Percentiles rank a stretch among this genome's conserved stretches.
Evolutionary conservation across 2,888 invertebrate genomes (phyloP).

Genomic region (Diabrotica balteata): DNA sequence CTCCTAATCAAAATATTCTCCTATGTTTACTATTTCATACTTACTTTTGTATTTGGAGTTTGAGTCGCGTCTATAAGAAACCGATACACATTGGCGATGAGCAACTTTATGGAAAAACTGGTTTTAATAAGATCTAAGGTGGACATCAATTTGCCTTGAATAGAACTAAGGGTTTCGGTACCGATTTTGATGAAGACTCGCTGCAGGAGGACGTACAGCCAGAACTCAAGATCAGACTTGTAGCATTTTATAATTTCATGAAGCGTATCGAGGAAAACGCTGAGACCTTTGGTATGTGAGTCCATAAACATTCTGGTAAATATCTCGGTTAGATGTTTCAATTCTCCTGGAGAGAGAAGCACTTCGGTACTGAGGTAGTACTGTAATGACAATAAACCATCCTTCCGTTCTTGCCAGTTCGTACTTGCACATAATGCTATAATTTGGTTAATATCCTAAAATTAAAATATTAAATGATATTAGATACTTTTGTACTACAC

Average conservation of each 20-base stretch:
- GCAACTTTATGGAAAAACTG: conserved; percentile 72
- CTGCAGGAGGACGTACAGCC: conserved; percentile 87
- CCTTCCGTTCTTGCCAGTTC: conserved; percentile 94
- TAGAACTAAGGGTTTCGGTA: conserved; percentile 88
- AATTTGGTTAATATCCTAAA: conserved; percentile 83
- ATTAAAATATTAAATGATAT: conserved; percentile 8
- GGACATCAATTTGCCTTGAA: conserved; percentile 88
- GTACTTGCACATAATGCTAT: conserved; percentile 87
- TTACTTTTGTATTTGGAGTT: conserved; percentile 83
- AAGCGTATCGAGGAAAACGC: conserved; percentile 90
- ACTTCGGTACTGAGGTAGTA: conserved; percentile 76
- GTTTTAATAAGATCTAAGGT: conserved; percentile 80
- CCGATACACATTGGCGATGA: conserved; percentile 73
- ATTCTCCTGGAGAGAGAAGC: conserved; percentile 71
- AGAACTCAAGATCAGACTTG: conserved; percentile 86
- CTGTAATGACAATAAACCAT: conserved; percentile 81
- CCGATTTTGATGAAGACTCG: conserved; percentile 80
- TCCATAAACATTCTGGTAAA: conserved; percentile 98
- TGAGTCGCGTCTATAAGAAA: conserved; percentile 93
- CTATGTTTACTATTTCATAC: background rate
- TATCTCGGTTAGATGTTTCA: conserved; percentile 88
- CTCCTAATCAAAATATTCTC: too few species aligned
- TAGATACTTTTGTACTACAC: too few species aligned
- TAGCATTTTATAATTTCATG: conserved; percentile 88
- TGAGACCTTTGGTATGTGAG: conserved; percentile 93